A percentile compares a stretch with the other conserved stretches of the same genome.
Evolutionary conservation across 92 coral and sea anemone genomes (phyloP).

Genomic region (Parazoanthus swiftii): DNA sequence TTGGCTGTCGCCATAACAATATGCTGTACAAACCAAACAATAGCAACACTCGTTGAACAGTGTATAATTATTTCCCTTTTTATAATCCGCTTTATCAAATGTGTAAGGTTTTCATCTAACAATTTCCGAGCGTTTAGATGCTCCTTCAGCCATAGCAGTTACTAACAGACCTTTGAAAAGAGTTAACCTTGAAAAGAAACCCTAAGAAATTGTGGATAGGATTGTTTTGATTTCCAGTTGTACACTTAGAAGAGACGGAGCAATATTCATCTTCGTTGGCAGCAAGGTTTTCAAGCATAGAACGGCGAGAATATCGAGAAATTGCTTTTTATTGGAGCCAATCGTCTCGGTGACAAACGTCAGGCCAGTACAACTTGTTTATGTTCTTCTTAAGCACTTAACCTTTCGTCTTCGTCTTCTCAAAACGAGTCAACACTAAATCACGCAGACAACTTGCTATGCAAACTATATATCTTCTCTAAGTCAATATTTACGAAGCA

Average conservation of each 20-base stretch:
- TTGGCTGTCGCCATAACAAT: slow-evolving; percentile 30
- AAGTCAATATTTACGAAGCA: slow-evolving; percentile 3
- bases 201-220: neutral
- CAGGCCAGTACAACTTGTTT: neutral
- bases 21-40: slow-evolving; percentile 26
- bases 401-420: neutral
- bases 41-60: slow-evolving; percentile 2
- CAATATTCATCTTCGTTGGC: neutral
- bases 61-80: slow-evolving; percentile 7
- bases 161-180: neutral
- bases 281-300: neutral
- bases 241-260: neutral
- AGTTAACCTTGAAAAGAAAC: neutral
- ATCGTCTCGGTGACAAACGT: neutral
- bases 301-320: neutral
- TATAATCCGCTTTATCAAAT: neutral
- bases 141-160: slow-evolving; percentile 1
- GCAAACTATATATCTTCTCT: neutral
- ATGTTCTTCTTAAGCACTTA: neutral
- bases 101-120: neutral
- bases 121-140: neutral
- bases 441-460: neutral
- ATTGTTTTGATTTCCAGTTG: neutral
- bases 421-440: neutral
- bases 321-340: neutral